Evolutionary conservation across 2,797 vertebrate genomes (phyloP).

Genomic region (Ctenochaetus hawaiiensis): DNA sequence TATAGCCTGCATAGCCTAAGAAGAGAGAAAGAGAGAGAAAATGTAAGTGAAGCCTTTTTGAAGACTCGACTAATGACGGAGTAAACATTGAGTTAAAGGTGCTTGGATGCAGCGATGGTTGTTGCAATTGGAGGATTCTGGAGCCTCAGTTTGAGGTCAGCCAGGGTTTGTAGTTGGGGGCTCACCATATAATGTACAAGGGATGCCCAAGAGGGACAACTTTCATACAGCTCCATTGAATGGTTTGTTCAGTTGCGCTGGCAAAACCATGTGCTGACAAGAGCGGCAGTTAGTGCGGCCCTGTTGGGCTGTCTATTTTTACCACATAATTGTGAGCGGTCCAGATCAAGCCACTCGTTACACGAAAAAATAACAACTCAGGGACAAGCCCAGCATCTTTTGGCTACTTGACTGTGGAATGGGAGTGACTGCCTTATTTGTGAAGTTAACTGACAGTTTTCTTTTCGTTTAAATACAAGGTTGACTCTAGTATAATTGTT

Average conservation of each 20-base stretch:
- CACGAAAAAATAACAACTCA: conserved; percentile 81
- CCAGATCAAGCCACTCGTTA: conserved; percentile 82
- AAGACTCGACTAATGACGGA: conserved; percentile 4
- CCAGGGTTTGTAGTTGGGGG: conserved; percentile 49
- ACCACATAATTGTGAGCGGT: conserved; percentile 85
- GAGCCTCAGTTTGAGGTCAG: conserved; percentile 60
- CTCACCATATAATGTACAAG: conserved; percentile 63
- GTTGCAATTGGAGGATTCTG: conserved; percentile 35
- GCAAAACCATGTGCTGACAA: conserved; percentile 83
- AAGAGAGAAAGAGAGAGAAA: conserved; percentile 32
- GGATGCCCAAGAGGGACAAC: conserved; percentile 76
- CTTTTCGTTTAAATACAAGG: conserved; percentile 85
- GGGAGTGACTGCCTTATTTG: conserved; percentile 86
- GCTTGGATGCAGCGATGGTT: conserved; percentile 26
- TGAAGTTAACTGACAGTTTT: conserved; percentile 86
- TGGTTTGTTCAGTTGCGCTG: conserved; percentile 56
- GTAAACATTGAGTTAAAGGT: conserved; percentile 43
- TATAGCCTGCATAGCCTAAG: conserved; percentile 93
- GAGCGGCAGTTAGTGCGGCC: conserved; percentile 71
- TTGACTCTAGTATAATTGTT: conserved; percentile 83
- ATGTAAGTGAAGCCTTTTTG: conserved; percentile 1
- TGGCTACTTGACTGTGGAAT: conserved; percentile 84
- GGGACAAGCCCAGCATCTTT: conserved; percentile 83
- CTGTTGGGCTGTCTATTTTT: conserved; percentile 82
- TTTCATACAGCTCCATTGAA: conserved; percentile 69